These are phyloP conservation scores for Atta colombica DNA, from an alignment of 1,140 invertebrate genomes.

Conservation along the genomic window DNA sequence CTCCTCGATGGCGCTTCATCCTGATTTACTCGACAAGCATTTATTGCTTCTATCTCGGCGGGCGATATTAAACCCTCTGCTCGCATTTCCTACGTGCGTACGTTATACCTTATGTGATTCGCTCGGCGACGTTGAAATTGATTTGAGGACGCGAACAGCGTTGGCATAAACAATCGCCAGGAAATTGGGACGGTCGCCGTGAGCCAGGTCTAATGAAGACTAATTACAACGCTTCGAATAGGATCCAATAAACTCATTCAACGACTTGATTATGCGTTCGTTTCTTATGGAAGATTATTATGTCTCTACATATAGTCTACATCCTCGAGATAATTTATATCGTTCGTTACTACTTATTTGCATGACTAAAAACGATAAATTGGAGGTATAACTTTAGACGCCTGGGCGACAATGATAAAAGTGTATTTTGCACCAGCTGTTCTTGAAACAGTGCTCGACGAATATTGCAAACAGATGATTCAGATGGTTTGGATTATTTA, in stretches of 20 bases:
- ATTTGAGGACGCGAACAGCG: constrained; percentile 33
- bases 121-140: constrained; percentile 52
- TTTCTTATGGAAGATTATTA: not conserved
- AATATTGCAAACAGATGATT: not conserved
- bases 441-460: not conserved
- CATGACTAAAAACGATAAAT: constrained; percentile 9
- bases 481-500: not conserved
- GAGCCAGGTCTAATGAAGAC: constrained; percentile 21
- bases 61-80: constrained; percentile 75
- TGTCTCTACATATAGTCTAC: not conserved
- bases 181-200: constrained; percentile 32
- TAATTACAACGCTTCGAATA: constrained; percentile 18
- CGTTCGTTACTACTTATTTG: not conserved
- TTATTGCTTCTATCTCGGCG: constrained; percentile 83
- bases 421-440: not conserved
- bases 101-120: constrained; percentile 62
- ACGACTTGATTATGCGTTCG: not conserved
- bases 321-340: not conserved
- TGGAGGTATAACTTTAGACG: not conserved
- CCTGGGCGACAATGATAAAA: not conserved
- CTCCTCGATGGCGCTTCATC: constrained; percentile 85
- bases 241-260: not conserved
- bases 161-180: constrained; percentile 35
- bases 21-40: constrained; percentile 85
- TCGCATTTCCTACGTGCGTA: constrained; percentile 72